phyloP scores from a whole-genome alignment of 1,140 invertebrate genomes.

The Bradysia coprophila region DNA sequence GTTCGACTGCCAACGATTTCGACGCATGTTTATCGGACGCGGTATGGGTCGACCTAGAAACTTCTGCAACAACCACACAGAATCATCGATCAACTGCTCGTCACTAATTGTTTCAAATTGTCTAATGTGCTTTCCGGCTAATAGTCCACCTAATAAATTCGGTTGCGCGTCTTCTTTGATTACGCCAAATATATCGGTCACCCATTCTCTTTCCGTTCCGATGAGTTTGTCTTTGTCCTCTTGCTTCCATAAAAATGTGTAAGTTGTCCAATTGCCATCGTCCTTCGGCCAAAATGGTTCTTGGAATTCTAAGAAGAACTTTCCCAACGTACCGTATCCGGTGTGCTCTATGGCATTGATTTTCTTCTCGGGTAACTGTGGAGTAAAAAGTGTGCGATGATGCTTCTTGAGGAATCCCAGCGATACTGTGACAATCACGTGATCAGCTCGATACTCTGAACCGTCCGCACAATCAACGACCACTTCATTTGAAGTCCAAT shows the following conservation, averaged over 20 bases:
- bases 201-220: constrained; percentile 33
- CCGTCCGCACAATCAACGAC: constrained; percentile 36
- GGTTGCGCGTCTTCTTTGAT: constrained; percentile 42
- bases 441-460: constrained; percentile 32
- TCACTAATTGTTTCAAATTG: constrained; percentile 32
- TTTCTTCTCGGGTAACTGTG: constrained; percentile 36
- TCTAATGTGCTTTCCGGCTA: constrained; percentile 32
- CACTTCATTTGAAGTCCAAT: constrained; percentile 3
- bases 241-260: constrained; percentile 30
- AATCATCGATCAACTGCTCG: constrained; percentile 26
- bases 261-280: constrained; percentile 19
- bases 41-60: constrained; percentile 13
- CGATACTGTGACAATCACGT: constrained; percentile 46
- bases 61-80: constrained; percentile 26
- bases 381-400: constrained; percentile 35
- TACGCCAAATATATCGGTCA: constrained; percentile 41
- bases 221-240: constrained; percentile 21
- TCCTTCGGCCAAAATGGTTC: constrained; percentile 38
- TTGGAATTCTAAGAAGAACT: constrained; percentile 52
- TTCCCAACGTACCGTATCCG: constrained; percentile 50
- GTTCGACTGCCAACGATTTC: constrained; percentile 41
- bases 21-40: not conserved
- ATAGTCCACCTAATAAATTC: constrained; percentile 44
- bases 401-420: constrained; percentile 47
- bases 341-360: constrained; percentile 37